A percentile compares a stretch with the other conserved stretches of the same genome.
Evolutionary conservation across 2,113 vertebrate genomes (phyloP).

Genomic region (Mola mola): DNA sequence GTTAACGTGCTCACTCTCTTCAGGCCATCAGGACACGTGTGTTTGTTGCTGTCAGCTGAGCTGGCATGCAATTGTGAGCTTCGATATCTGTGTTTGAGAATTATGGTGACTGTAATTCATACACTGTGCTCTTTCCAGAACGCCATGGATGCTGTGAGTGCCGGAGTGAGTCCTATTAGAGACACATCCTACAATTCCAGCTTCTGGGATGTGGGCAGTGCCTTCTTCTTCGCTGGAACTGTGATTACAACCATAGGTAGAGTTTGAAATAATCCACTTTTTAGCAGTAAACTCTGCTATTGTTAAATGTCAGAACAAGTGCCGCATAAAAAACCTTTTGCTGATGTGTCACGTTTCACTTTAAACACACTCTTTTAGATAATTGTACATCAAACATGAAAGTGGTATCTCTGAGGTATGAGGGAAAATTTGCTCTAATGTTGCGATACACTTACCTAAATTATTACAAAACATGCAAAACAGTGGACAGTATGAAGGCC

Average conservation of each 20-base stretch:
- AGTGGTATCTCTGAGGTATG: too few species aligned
- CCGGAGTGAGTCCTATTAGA: slow-evolving; percentile 94
- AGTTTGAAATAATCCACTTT: background rate
- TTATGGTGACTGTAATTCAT: background rate
- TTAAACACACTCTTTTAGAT: too few species aligned
- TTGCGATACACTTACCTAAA: too few species aligned
- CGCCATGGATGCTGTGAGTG: slow-evolving; percentile 90
- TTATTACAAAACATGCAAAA: too few species aligned
- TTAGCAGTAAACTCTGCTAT: background rate
- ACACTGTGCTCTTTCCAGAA: slow-evolving; percentile 81
- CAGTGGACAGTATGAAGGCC: too few species aligned
- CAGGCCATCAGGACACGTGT: background rate
- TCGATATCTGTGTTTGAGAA: background rate
- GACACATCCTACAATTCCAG: slow-evolving; percentile 90
- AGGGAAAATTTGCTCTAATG: too few species aligned
- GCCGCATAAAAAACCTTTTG: too few species aligned
- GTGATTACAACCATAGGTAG: slow-evolving; percentile 98
- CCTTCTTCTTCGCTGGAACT: slow-evolving; percentile 99
- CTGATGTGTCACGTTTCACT: too few species aligned
- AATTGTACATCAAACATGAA: too few species aligned
- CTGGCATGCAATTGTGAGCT: slow-evolving; percentile 1
- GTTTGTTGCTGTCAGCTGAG: slow-evolving; percentile 18
- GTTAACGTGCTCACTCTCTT: slow-evolving; percentile 9
- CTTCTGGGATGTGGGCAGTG: slow-evolving; percentile 95
- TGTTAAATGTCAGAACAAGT: background rate